Base-by-base conservation (phyloP, 2,888 invertebrate species). In the Luperina testacea region DNA sequence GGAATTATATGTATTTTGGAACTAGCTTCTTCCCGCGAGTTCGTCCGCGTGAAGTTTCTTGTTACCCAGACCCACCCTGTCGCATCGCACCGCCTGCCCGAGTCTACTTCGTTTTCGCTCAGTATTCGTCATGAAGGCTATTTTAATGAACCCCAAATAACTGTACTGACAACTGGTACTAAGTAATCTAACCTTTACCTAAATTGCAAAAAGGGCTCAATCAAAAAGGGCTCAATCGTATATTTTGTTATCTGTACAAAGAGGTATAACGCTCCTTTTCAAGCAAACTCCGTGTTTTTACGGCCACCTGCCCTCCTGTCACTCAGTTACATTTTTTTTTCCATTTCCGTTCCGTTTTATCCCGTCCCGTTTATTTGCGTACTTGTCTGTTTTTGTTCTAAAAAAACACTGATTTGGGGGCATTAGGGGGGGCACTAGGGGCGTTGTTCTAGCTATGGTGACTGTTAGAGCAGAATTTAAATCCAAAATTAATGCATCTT, bases 251-350 rank as follows among this genome's bases (percentile, higher is more conserved):
- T 79, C 83, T 65, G 67, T 89, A 87, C 89, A 88, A 67, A 89
- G 88, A 84, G 84, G 73, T 68, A 84, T 83, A 84, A 80, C 86
- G 83, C 72, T 89, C 84, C 90, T 87, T 87, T 90, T 88, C 88
- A 84, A 78, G 87, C 89, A 82, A 72, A 73, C 74, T 82, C 80
- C 86, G 87, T 89, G 89, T 91, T 89, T 90, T 90, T 89, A 87
- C 87, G 87, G 82, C 83, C 91, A 92, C 92, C 90, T 91, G 90
- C 80, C 86, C 79, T 73, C 84, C 86, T 81, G 91, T 88, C 88
- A 90, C 87, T 87, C 88, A 87, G 83, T 82, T 86, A 82, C 81
- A 85, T 88, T 90, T 90, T 90, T 92, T 91, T 89, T 90, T 89
- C 81, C 74, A 81, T 85, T 90, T 89, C 81, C 83, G 81, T 87